A percentile compares a stretch with the other conserved stretches of the same genome.
Conservation (phyloP, 2,113 vertebrate genomes). For the Coryphaenoides rupestris region DNA sequence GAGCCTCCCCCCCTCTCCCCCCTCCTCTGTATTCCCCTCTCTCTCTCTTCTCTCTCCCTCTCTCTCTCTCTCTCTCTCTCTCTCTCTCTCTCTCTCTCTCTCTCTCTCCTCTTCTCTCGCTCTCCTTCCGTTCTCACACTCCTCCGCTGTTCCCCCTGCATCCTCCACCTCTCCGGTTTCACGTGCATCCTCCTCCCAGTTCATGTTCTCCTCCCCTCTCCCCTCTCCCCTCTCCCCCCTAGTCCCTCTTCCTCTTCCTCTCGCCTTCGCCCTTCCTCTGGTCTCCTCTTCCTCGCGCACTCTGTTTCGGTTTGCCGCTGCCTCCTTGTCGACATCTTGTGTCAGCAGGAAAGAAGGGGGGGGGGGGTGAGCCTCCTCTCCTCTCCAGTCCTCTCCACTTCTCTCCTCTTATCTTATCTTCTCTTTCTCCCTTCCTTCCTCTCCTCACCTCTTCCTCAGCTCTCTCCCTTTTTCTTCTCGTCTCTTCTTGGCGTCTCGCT, state of each 20-base stretch:
- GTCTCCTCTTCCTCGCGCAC: slow-evolving; percentile 5
- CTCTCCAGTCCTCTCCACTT: not conserved
- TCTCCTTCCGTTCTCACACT: no score
- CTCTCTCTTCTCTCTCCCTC: slow-evolving; percentile 33
- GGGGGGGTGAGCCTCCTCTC: not conserved
- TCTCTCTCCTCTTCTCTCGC: no score
- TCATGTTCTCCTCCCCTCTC: slow-evolving; percentile 15
- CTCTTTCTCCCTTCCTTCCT: slow-evolving; percentile 17
- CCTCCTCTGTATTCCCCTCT: slow-evolving; percentile 27
- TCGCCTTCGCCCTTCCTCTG: slow-evolving; percentile 27
- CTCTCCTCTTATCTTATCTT: not conserved
- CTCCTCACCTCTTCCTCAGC: slow-evolving; percentile 19
- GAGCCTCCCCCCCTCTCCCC: no score
- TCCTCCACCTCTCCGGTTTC: slow-evolving; percentile 55
- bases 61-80: slow-evolving; percentile 19
- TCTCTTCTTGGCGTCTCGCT: not conserved
- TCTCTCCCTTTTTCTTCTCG: slow-evolving; percentile 3
- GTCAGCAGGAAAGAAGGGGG: slow-evolving; percentile 22
- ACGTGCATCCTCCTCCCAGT: slow-evolving; percentile 52
- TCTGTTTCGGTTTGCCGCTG: slow-evolving; percentile 10
- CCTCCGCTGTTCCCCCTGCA: not conserved
- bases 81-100: no score
- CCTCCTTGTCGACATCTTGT: slow-evolving; percentile 44
- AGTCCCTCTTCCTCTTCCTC: slow-evolving; percentile 44
- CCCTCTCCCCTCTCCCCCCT: slow-evolving; percentile 37